These are phyloP conservation scores for Mycteria americana DNA, from an alignment of 2,797 vertebrate genomes.

Conservation along the genomic window DNA sequence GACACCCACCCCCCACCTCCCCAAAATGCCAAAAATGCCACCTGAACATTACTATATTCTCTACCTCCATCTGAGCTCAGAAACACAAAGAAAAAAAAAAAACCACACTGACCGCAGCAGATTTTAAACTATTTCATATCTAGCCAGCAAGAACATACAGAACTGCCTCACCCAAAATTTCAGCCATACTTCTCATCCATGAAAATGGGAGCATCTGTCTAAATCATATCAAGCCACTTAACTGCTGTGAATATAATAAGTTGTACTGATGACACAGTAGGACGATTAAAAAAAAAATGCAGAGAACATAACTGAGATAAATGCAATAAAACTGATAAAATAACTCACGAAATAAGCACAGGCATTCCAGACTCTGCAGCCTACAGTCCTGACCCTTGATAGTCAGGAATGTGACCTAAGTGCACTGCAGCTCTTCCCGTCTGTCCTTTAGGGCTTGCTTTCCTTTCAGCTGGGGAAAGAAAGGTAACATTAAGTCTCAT, in stretches of 20 bases:
- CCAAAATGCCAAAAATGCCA: background rate
- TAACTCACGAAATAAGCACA: background rate
- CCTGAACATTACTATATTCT: background rate
- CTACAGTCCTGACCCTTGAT: background rate
- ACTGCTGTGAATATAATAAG: background rate
- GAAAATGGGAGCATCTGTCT: background rate
- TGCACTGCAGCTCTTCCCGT: background rate
- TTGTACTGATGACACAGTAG: background rate
- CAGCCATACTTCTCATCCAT: background rate
- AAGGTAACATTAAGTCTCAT: background rate
- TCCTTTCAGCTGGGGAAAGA: background rate
- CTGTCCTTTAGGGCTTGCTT: background rate
- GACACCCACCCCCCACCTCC: background rate
- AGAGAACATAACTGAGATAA: rapidly evolving
- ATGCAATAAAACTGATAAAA: background rate
- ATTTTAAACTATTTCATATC: background rate
- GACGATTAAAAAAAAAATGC: background rate
- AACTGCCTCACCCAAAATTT: background rate
- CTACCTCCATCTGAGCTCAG: background rate
- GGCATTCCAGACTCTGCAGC: background rate
- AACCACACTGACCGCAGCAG: rapidly evolving
- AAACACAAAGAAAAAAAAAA: background rate
- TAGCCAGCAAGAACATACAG: background rate
- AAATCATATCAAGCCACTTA: background rate
- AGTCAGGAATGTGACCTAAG: background rate